phyloP scores from a whole-genome alignment of 2,113 vertebrate species.

The Miniopterus natalensis region DNA sequence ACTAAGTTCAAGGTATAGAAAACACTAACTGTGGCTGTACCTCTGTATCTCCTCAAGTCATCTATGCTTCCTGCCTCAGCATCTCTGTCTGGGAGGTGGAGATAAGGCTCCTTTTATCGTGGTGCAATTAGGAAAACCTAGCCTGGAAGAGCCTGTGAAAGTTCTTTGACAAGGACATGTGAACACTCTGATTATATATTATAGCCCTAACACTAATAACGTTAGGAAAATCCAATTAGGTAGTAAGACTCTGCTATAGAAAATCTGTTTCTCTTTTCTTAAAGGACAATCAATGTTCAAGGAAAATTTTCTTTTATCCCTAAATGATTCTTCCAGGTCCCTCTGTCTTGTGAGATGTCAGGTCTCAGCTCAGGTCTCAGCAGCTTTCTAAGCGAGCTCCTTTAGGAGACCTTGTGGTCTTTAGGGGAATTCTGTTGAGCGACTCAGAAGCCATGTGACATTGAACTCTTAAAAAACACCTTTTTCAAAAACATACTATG shows the following conservation, averaged over 20 bases:
- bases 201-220: conserved; percentile 45
- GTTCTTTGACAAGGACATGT: conserved; percentile 43
- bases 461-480: conserved; percentile 18
- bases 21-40: conserved; percentile 1
- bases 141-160: conserved; percentile 17
- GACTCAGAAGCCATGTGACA: not conserved
- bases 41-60: conserved; percentile 12
- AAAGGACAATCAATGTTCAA: conserved; percentile 52
- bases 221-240: conserved; percentile 69
- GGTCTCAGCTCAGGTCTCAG: conserved; percentile 3
- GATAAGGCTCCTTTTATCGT: conserved; percentile 57
- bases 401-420: not conserved
- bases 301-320: conserved; percentile 54
- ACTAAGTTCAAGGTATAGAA: conserved; percentile 13
- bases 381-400: conserved; percentile 17
- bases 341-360: not conserved
- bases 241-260: conserved; percentile 38
- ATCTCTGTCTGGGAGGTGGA: conserved; percentile 43
- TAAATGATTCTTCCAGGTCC: conserved; percentile 27
- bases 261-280: conserved; percentile 67
- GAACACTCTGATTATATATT: conserved; percentile 47
- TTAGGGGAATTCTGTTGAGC: not conserved
- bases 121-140: conserved; percentile 46
- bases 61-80: not conserved
- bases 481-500: conserved; percentile 9